phyloP scores from a whole-genome alignment of 2,888 invertebrate species.

The Lithophane leautieri region DNA sequence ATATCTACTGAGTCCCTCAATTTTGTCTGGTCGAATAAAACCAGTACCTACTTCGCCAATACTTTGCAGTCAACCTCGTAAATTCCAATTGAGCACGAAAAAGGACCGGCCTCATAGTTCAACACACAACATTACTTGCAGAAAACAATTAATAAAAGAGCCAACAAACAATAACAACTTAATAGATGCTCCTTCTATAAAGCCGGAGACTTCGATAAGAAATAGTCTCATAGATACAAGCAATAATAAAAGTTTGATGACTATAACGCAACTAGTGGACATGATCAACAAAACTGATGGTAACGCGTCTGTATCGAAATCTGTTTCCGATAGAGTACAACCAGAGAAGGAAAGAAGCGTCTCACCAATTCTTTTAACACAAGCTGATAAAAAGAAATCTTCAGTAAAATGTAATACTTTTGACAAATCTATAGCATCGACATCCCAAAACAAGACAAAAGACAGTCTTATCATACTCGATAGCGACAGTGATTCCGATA shows the following conservation, averaged over 20 bases:
- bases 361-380: slow-evolving; percentile 83
- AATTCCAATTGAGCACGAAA: slow-evolving; percentile 76
- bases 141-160: slow-evolving; percentile 71
- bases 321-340: slow-evolving; percentile 24
- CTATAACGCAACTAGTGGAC: slow-evolving; percentile 86
- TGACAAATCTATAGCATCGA: slow-evolving; percentile 45
- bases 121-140: slow-evolving; percentile 70
- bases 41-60: slow-evolving; percentile 80
- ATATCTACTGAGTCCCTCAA: slow-evolving; percentile 80
- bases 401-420: slow-evolving; percentile 44
- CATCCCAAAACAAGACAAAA: slow-evolving; percentile 58
- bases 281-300: slow-evolving; percentile 82
- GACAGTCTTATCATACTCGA: slow-evolving; percentile 81
- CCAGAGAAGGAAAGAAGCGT: slow-evolving; percentile 73
- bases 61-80: slow-evolving; percentile 78
- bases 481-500: slow-evolving; percentile 83
- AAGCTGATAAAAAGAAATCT: slow-evolving; percentile 76
- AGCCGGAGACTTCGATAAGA: slow-evolving; percentile 46
- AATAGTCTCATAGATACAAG: slow-evolving; percentile 69
- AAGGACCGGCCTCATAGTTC: slow-evolving; percentile 70
- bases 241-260: slow-evolving; percentile 82
- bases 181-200: slow-evolving; percentile 45
- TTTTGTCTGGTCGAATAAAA: slow-evolving; percentile 78
- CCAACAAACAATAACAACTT: slow-evolving; percentile 58
- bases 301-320: slow-evolving; percentile 57